Evolutionary conservation across 1,140 invertebrate genomes (phyloP), one percentile per base, ranked within the genome.

Genomic region (Pseudomyrmex concolor): DNA sequence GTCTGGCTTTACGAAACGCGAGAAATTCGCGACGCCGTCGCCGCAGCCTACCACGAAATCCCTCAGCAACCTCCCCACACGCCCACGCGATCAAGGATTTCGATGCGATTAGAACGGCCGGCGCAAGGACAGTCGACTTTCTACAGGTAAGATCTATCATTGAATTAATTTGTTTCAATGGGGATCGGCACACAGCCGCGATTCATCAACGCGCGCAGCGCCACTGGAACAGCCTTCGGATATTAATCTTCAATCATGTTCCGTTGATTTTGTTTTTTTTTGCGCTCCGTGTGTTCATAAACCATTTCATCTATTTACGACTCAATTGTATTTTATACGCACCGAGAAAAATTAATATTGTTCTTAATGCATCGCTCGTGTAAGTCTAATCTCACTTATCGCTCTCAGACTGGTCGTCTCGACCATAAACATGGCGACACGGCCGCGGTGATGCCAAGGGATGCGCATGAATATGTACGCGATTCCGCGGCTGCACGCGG

Each of bases 31-130:
- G 25, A 7, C 19, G 19, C 12, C 2, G 1, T 4, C 15, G 22
- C 10, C 13, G 1, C 19, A 51, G 25, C 22, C 63, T 0, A 34
- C 71, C 71, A 57, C 48, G 13, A 64, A 22, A 59, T 74, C 45
- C 5, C 34, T 34, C 34, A 34, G 34, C 34, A 5, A 34, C 34
- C 72, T 74, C 63, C 34, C 34, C 34, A 34, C 78, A 54, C 87
- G 78, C 70, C 87, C 66, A 86, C 87, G 86, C 84, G 80, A 86
- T 88, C 86, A 86, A 84, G 80, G 86, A 89, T 86, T 74, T 83
- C 74, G 70, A 74, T 17, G 73, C 68, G 84, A 85, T 85, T 89
- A 83, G 87, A 88, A 83, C 17, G 72, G 72, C 48, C 54, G 76
- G 83, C 71, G 87, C 83, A 87, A 89, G 86, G 87, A 89, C 83